Evolutionary conservation across 2,888 invertebrate species (phyloP).

Genomic region (Allolobophora icterica): DNA sequence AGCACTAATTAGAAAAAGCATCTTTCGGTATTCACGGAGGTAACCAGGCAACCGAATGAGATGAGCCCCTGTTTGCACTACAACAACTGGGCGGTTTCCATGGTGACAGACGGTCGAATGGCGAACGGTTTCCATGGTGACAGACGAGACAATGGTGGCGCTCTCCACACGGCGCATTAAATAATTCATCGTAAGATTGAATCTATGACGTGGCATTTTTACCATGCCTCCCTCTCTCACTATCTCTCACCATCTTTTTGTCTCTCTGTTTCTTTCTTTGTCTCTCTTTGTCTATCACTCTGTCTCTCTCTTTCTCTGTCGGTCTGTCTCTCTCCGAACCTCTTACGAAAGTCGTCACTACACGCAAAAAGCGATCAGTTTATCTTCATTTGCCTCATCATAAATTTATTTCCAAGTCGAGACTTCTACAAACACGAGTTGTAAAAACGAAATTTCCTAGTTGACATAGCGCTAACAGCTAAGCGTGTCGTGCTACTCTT

Average conservation of each 20-base stretch:
- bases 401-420: neutral
- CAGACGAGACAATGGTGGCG: neutral
- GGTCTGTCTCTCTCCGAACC: neutral
- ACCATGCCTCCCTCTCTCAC: neutral
- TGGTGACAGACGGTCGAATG: neutral
- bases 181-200: too few relatives aligned
- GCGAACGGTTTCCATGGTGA: neutral
- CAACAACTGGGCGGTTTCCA: neutral
- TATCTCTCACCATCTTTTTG: too few relatives aligned
- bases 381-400: neutral
- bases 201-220: neutral
- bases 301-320: too few relatives aligned
- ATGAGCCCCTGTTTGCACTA: neutral
- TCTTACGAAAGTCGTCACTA: neutral
- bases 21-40: neutral
- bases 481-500: too few relatives aligned
- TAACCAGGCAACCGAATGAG: neutral
- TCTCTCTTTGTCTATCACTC: too few relatives aligned
- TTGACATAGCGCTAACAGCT: neutral
- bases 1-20: neutral
- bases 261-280: too few relatives aligned
- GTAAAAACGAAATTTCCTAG: neutral
- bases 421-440: neutral
- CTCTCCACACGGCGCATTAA: neutral
- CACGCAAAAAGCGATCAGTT: neutral